Evolutionary conservation across 2,888 invertebrate genomes (phyloP).

Genomic region (Volucella bombylans): DNA sequence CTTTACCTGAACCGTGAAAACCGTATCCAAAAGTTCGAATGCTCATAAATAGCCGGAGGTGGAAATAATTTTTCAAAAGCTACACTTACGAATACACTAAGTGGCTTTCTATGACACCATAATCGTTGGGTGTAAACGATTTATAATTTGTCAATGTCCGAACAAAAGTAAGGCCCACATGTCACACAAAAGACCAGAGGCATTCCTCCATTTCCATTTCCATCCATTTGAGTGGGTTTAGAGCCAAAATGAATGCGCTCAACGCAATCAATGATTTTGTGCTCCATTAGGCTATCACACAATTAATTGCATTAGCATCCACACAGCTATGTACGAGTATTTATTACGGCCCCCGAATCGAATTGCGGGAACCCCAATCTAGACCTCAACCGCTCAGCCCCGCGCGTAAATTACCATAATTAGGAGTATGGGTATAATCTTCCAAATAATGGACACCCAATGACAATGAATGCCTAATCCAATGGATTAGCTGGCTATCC

Average conservation of each 20-base stretch:
- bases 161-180: slow-evolving; percentile 32
- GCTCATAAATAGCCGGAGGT: too few relatives aligned
- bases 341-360: background rate
- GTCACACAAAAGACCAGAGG: slow-evolving; percentile 45
- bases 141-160: slow-evolving; percentile 50
- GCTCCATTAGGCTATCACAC: slow-evolving; percentile 50
- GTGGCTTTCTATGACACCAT: slow-evolving; percentile 18
- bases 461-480: slow-evolving; percentile 61
- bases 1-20: too few relatives aligned
- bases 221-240: background rate
- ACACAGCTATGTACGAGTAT: slow-evolving; percentile 18
- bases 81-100: background rate
- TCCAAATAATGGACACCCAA: slow-evolving; percentile 43
- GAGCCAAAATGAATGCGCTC: slow-evolving; percentile 24
- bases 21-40: too few relatives aligned
- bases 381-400: slow-evolving; percentile 2
- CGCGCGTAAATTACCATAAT: slow-evolving; percentile 57
- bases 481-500: slow-evolving; percentile 50
- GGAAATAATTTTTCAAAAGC: too few relatives aligned
- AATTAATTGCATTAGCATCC: slow-evolving; percentile 53
- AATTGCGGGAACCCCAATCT: background rate
- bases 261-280: slow-evolving; percentile 40
- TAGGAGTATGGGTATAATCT: slow-evolving; percentile 41
- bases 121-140: slow-evolving; percentile 39
- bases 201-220: slow-evolving; percentile 1